These are phyloP conservation scores for Loripinus fragilis DNA, from an alignment of 2,888 invertebrate genomes.

Conservation along the genomic window DNA sequence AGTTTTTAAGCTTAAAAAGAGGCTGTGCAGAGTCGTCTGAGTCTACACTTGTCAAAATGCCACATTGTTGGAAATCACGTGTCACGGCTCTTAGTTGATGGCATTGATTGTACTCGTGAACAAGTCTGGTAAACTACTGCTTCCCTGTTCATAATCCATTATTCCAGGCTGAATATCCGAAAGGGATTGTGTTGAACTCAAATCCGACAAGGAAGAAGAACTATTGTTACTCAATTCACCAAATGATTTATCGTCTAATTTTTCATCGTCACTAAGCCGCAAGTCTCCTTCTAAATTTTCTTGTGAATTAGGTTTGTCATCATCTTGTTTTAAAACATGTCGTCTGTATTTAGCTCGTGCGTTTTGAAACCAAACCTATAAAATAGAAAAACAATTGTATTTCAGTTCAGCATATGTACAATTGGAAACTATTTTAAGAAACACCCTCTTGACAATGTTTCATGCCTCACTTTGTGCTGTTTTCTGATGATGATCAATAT, in stretches of 20 bases:
- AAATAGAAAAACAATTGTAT: neutral
- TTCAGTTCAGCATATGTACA: no score
- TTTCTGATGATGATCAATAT: no score
- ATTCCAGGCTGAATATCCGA: conserved; percentile 76
- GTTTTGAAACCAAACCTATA: conserved; percentile 99
- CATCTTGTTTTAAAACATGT: conserved; percentile 86
- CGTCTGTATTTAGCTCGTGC: conserved; percentile 99
- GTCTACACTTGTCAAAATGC: no score
- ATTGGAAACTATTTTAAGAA: no score
- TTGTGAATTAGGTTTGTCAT: conserved; percentile 47
- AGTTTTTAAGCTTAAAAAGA: no score
- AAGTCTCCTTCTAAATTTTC: conserved; percentile 44
- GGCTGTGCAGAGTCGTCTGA: no score
- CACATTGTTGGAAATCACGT: no score
- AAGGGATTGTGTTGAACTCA: conserved; percentile 71
- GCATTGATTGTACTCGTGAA: conserved; percentile 76
- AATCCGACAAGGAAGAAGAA: conserved; percentile 77
- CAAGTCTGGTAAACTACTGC: conserved; percentile 75
- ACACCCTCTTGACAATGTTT: no score
- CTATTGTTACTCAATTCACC: conserved; percentile 72
- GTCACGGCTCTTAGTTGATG: no score
- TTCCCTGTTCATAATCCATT: conserved; percentile 74
- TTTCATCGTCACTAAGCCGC: conserved; percentile 63
- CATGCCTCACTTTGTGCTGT: no score
- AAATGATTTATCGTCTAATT: conserved; percentile 59